Evolutionary conservation across 1,140 invertebrate genomes (phyloP).

Genomic region (Pachypsylla venusta): DNA sequence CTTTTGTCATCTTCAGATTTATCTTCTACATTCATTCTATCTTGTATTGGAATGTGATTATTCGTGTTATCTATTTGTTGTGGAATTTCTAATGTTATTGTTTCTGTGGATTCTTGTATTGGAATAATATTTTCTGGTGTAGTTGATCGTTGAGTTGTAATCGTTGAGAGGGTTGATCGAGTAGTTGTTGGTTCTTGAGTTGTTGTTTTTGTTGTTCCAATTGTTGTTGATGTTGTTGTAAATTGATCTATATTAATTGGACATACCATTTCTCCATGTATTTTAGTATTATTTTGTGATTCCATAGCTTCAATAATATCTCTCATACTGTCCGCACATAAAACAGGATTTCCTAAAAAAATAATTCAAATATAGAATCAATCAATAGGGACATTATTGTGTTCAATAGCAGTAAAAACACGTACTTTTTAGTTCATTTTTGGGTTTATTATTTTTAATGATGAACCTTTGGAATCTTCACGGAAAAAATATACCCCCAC

Average conservation of each 20-base stretch:
- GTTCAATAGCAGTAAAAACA: not conserved
- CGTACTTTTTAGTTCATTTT: not conserved
- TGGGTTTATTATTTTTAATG: too few relatives aligned
- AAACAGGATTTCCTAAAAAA: slow-evolving; percentile 21
- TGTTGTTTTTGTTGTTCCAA: too few relatives aligned
- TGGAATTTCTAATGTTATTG: not conserved
- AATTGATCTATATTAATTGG: not conserved
- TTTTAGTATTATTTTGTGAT: slow-evolving; percentile 18
- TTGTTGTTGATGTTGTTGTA: not conserved
- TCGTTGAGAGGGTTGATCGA: not conserved
- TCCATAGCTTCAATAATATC: slow-evolving; percentile 18
- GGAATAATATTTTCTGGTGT: too few relatives aligned
- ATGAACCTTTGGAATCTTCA: too few relatives aligned
- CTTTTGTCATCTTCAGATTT: not conserved
- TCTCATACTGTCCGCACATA: slow-evolving; percentile 19
- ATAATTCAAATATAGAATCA: not conserved
- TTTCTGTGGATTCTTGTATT: not conserved
- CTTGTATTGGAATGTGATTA: not conserved
- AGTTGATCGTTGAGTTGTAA: not conserved
- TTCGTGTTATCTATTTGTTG: not conserved
- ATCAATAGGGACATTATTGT: not conserved
- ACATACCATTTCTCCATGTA: slow-evolving; percentile 18
- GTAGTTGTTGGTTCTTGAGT: not conserved
- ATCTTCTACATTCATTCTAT: not conserved
- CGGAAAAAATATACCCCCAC: too few relatives aligned